These are phyloP conservation scores for Oreohelix idahoensis DNA, from an alignment of 1,140 invertebrate species.

Conservation along the genomic window DNA sequence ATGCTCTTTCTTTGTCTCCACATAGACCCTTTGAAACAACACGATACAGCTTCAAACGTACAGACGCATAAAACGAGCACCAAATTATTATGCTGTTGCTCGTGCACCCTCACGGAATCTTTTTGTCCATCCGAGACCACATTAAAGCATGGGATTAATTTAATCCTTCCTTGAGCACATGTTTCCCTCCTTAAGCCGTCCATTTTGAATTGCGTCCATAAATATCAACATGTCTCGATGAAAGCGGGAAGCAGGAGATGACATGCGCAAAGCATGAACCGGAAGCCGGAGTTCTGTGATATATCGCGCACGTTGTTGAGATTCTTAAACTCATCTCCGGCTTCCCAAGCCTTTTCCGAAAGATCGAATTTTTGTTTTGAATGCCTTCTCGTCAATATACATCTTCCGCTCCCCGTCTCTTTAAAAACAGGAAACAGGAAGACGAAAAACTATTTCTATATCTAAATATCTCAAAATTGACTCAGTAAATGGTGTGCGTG, in stretches of 20 bases:
- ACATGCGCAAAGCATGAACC: not conserved
- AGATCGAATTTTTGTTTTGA: slow-evolving; percentile 6
- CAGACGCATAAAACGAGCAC: not conserved
- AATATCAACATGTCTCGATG: slow-evolving; percentile 10
- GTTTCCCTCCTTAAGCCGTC: slow-evolving; percentile 8
- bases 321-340: not conserved
- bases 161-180: slow-evolving; percentile 3
- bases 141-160: not conserved
- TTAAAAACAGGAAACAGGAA: no score
- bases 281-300: not conserved
- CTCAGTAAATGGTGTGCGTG: no score
- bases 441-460: not conserved
- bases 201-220: slow-evolving; percentile 4
- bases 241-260: not conserved
- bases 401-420: not conserved
- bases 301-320: not conserved
- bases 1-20: no score
- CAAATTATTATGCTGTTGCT: not conserved
- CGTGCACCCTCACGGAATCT: not conserved
- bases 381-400: no score
- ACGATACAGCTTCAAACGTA: no score
- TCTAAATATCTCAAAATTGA: not conserved
- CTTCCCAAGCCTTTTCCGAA: not conserved
- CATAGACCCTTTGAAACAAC: no score
- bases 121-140: not conserved